Conservation (phyloP, 2,888 invertebrate genomes). For the Lochmaea capreae region DNA sequence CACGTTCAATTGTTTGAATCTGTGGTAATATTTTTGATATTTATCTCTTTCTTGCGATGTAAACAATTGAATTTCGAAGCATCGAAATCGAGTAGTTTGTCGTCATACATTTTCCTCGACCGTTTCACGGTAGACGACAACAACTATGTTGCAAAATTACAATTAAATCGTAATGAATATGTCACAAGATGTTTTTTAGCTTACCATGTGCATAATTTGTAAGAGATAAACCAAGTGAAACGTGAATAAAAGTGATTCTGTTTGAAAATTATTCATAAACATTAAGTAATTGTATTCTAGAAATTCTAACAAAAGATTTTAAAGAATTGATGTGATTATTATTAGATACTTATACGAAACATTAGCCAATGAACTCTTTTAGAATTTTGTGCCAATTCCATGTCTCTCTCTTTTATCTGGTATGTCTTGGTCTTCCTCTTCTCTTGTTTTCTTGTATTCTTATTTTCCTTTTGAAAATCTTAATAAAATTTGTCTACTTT, state of each 20-base stretch:
- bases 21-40: slow-evolving; percentile 12
- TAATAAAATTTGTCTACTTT: background rate
- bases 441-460: too few relatives aligned
- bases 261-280: slow-evolving; percentile 34
- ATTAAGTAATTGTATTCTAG: slow-evolving; percentile 32
- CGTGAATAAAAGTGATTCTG: slow-evolving; percentile 35
- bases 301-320: slow-evolving; percentile 22
- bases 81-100: slow-evolving; percentile 9
- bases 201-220: slow-evolving; percentile 24
- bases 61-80: slow-evolving; percentile 30
- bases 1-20: slow-evolving; percentile 18
- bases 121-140: slow-evolving; percentile 21
- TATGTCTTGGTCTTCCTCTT: too few relatives aligned
- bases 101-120: slow-evolving; percentile 16
- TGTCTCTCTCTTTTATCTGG: too few relatives aligned
- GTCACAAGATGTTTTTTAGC: slow-evolving; percentile 41
- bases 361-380: too few relatives aligned
- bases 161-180: slow-evolving; percentile 45
- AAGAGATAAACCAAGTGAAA: slow-evolving; percentile 24
- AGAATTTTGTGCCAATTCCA: too few relatives aligned
- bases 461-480: too few relatives aligned
- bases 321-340: slow-evolving; percentile 20
- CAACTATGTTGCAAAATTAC: slow-evolving; percentile 38
- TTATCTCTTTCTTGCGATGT: background rate
- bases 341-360: background rate